These are phyloP conservation scores for Prionace glauca DNA, from an alignment of 2,797 vertebrate genomes.

Conservation along the genomic window DNA sequence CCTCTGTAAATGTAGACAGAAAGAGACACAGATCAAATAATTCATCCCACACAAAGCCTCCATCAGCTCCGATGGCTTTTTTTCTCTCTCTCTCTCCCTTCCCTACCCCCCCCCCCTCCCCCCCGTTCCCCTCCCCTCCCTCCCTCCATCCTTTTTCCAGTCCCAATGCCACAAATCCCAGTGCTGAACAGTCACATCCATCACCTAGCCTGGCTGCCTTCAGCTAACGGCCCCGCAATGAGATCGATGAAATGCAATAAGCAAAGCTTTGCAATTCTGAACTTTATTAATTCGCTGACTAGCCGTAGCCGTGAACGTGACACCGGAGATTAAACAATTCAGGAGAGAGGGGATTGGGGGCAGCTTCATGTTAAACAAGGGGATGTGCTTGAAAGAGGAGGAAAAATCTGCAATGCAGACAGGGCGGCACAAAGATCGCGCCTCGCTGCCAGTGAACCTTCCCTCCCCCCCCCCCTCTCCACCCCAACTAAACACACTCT, in stretches of 20 bases:
- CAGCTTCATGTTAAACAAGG: not conserved
- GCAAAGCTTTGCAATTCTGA: conserved; percentile 68
- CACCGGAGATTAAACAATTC: conserved; percentile 49
- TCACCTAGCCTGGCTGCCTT: conserved; percentile 45
- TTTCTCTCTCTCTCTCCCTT: not conserved
- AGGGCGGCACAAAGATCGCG: not conserved
- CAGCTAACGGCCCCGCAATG: conserved; percentile 67
- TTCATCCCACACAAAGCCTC: not conserved
- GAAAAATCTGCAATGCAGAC: not conserved
- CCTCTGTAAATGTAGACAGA: not conserved
- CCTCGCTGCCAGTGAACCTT: not conserved
- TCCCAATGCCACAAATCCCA: not conserved
- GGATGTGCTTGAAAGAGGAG: not conserved
- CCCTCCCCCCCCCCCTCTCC: not conserved
- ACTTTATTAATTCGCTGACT: conserved; percentile 68
- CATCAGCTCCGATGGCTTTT: not conserved
- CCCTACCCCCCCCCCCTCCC: too few species aligned
- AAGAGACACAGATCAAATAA: not conserved
- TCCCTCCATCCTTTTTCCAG: too few species aligned
- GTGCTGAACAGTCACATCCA: not conserved
- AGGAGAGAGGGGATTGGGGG: not conserved
- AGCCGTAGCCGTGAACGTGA: conserved; percentile 55
- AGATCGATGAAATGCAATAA: conserved; percentile 68
- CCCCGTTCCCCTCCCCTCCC: not conserved
- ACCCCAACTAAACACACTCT: not conserved